These are phyloP conservation scores for Protophormia terraenovae DNA, from an alignment of 2,888 invertebrate genomes.

Conservation along the genomic window DNA sequence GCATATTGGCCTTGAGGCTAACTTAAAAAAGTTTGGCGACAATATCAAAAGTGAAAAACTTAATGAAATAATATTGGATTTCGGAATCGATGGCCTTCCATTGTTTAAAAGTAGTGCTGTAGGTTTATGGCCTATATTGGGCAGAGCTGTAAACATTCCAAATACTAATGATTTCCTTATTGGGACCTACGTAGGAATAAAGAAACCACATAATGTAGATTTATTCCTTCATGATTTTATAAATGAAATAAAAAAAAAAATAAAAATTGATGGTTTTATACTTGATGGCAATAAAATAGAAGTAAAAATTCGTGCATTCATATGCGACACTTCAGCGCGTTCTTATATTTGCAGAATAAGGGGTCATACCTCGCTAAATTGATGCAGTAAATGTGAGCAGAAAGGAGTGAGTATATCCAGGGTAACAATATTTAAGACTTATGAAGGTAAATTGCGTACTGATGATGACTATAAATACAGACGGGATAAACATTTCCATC, in stretches of 20 bases:
- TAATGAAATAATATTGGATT: not conserved
- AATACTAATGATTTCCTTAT: constrained; percentile 3
- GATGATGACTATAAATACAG: not conserved
- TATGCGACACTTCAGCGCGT: constrained; percentile 9
- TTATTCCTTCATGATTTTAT: constrained; percentile 25
- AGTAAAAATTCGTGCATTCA: not conserved
- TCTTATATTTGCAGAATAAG: constrained; percentile 8
- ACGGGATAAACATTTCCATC: not conserved
- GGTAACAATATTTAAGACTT: not conserved
- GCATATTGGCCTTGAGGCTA: too few relatives aligned
- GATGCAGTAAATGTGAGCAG: constrained; percentile 9
- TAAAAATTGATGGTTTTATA: not conserved
- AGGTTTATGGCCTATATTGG: constrained; percentile 4
- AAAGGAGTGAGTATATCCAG: not conserved
- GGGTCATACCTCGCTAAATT: not conserved
- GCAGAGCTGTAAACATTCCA: not conserved
- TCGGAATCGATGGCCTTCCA: constrained; percentile 3
- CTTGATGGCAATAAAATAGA: not conserved
- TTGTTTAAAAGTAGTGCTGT: constrained; percentile 6
- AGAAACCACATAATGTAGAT: not conserved
- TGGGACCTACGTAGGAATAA: constrained; percentile 5
- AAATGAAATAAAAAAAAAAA: constrained; percentile 13
- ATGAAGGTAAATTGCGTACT: too few relatives aligned
- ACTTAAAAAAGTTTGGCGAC: not conserved
- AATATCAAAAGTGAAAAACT: not conserved